Conservation (phyloP, 2,113 vertebrate species). For the Megalops atlanticus region DNA sequence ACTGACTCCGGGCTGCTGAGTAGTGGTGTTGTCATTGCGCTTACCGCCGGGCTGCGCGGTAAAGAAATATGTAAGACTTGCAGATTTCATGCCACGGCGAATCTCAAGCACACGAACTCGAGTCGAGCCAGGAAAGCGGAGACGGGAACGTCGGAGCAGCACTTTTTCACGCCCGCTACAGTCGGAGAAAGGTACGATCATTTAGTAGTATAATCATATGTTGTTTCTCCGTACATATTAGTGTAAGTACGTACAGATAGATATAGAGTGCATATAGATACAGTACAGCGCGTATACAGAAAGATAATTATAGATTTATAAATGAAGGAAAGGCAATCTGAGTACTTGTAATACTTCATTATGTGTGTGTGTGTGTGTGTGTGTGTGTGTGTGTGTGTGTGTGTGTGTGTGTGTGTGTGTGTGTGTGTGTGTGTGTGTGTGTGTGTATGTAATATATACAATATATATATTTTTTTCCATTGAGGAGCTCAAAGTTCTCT, state of each 20-base stretch:
- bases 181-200: conserved; percentile 20
- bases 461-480: no score
- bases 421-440: no score
- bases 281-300: background rate
- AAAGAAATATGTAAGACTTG: conserved; percentile 30
- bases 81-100: conserved; percentile 17
- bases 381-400: background rate
- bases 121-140: conserved; percentile 6
- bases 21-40: background rate
- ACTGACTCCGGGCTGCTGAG: background rate
- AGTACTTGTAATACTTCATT: background rate
- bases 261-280: no score
- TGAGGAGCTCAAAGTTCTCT: background rate
- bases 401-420: no score
- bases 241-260: no score
- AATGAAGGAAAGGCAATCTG: background rate
- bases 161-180: background rate
- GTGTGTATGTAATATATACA: no score
- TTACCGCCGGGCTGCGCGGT: background rate
- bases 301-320: background rate
- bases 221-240: no score
- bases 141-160: background rate
- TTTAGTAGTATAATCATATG: background rate
- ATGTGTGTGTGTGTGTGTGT: background rate
- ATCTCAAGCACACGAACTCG: conserved; percentile 16